Conservation (phyloP, 37 sponge, comb jelly and placozoan species). For the Ephydatia muelleri region DNA sequence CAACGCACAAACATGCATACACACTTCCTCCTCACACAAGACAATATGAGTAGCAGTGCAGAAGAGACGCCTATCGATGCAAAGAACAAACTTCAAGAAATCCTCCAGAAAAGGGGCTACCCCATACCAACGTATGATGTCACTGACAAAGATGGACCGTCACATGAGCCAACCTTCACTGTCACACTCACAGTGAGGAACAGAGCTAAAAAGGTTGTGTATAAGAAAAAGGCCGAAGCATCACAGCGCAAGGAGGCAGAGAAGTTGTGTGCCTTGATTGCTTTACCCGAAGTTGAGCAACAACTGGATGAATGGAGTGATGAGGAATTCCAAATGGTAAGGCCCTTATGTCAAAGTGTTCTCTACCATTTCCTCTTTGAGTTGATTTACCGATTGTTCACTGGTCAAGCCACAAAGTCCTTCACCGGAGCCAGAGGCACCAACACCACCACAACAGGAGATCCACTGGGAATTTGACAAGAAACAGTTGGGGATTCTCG, state of each 20-base stretch:
- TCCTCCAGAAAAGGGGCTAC: constrained; percentile 9
- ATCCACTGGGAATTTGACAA: not conserved
- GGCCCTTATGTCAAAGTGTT: no score
- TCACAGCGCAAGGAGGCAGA: not conserved
- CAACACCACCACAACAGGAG: not conserved
- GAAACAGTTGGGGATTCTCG: no score
- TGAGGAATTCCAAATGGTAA: not conserved
- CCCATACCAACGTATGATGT: constrained; percentile 15
- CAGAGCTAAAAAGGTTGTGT: not conserved
- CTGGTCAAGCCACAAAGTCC: not conserved
- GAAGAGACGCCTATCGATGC: not conserved
- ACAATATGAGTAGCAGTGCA: not conserved
- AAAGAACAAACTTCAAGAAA: constrained; percentile 27
- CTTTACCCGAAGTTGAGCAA: not conserved
- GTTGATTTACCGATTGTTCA: no score
- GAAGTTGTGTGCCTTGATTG: not conserved
- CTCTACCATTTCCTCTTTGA: not conserved
- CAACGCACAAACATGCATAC: no score
- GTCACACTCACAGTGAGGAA: not conserved
- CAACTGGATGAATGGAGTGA: not conserved
- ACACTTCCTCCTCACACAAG: no score
- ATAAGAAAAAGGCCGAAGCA: not conserved
- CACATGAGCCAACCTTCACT: not conserved
- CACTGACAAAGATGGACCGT: not conserved
- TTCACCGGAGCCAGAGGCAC: not conserved